These are phyloP conservation scores for Bambusicola thoracicus DNA, from an alignment of 2,113 vertebrate genomes.

Conservation along the genomic window DNA sequence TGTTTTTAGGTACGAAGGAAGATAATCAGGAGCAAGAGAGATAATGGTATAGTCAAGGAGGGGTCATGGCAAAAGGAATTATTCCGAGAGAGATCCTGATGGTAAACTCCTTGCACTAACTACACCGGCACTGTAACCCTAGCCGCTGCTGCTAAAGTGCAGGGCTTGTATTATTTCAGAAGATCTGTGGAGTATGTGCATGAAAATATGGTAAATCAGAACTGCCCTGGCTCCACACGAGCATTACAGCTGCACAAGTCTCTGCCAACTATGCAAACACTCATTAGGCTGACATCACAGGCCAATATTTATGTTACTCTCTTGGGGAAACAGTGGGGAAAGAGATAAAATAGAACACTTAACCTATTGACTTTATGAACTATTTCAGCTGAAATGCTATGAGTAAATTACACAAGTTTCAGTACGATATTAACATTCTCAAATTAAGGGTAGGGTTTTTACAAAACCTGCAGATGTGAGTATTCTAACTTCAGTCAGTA, in stretches of 20 bases:
- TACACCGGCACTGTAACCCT: background rate
- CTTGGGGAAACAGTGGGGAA: background rate
- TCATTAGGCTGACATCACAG: background rate
- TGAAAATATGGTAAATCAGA: conserved; percentile 27
- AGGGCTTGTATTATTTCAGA: background rate
- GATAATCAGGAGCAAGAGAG: background rate
- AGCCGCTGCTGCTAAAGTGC: background rate
- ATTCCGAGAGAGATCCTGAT: background rate
- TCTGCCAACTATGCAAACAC: conserved; percentile 50
- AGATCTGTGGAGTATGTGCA: background rate
- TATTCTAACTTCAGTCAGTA: background rate
- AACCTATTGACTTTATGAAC: conserved; percentile 36
- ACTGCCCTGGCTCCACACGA: background rate
- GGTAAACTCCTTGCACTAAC: background rate
- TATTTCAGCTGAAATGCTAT: conserved; percentile 35
- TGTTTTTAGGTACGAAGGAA: background rate
- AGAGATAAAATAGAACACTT: background rate
- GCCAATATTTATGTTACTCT: conserved; percentile 29
- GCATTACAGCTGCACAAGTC: conserved; percentile 30
- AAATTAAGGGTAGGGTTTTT: background rate
- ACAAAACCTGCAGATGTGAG: background rate
- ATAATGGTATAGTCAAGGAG: background rate
- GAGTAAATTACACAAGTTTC: background rate
- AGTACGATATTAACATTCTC: background rate
- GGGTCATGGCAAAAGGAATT: background rate